Evolutionary conservation across 2,797 vertebrate species (phyloP).

Genomic region (Sebastes baramenuke): DNA sequence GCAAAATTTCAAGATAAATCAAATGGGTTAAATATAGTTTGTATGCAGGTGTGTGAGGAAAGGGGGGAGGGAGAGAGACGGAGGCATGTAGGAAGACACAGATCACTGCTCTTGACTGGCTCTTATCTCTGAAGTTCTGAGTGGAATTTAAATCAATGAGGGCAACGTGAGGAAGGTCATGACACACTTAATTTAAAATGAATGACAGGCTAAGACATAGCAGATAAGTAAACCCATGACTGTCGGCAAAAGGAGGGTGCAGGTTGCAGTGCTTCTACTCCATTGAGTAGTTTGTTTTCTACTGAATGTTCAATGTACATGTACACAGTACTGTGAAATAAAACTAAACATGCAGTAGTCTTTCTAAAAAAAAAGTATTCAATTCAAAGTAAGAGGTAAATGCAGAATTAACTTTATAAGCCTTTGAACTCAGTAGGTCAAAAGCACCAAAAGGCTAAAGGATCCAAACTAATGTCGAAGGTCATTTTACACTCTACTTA

Average conservation of each 20-base stretch:
- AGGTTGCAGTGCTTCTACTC: not conserved
- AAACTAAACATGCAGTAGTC: not conserved
- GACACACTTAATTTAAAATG: constrained; percentile 1
- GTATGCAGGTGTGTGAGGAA: constrained; percentile 33
- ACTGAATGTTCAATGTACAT: not conserved
- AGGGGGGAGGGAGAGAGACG: not conserved
- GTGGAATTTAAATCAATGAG: constrained; percentile 49
- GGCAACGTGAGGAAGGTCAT: constrained; percentile 27
- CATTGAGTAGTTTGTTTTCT: not conserved
- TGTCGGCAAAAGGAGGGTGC: not conserved
- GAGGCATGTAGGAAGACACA: constrained; percentile 36
- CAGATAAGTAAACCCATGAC: not conserved
- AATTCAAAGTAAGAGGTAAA: not conserved
- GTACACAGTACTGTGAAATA: not conserved
- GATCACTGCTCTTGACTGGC: constrained; percentile 38
- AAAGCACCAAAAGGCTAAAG: not conserved
- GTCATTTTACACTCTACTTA: not conserved
- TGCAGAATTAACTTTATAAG: not conserved
- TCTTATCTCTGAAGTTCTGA: constrained; percentile 13
- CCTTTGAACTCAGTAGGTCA: not conserved
- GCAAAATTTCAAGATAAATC: not conserved
- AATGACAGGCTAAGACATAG: constrained; percentile 8
- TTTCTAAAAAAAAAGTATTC: not conserved
- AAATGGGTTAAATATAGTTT: not conserved
- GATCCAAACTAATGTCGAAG: not conserved